Conservation (phyloP, 2,888 invertebrate genomes). For the Zelleria hepariella region DNA sequence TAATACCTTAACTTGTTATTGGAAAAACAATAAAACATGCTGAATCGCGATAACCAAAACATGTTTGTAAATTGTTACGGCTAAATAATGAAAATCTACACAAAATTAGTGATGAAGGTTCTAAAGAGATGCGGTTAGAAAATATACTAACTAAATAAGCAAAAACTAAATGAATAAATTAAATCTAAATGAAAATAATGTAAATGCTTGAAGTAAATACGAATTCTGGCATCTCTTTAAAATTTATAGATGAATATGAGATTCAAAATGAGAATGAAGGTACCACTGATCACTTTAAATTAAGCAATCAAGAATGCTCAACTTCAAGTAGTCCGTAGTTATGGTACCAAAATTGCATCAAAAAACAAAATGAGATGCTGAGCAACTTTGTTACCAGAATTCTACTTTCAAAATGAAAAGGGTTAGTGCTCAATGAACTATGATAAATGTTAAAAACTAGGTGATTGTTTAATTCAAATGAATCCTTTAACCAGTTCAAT, state of each 20-base stretch:
- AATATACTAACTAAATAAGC: conserved; percentile 6
- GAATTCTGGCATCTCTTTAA: background rate
- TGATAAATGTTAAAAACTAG: conserved; percentile 3
- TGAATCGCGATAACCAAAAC: background rate
- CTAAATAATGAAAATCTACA: conserved; percentile 11
- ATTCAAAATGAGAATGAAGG: background rate
- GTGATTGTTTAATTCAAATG: conserved; percentile 21
- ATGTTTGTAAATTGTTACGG: background rate
- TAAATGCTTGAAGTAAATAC: background rate
- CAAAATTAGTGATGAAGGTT: conserved; percentile 20
- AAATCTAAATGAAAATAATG: background rate
- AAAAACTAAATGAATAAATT: conserved; percentile 8
- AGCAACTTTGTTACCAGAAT: background rate
- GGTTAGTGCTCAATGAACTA: conserved; percentile 3
- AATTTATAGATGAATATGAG: background rate
- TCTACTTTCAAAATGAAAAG: background rate
- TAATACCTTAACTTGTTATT: background rate
- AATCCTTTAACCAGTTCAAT: conserved; percentile 65
- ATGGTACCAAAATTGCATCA: background rate
- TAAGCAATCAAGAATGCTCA: background rate
- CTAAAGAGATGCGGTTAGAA: conserved; percentile 33
- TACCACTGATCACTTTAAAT: background rate
- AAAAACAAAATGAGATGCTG: background rate
- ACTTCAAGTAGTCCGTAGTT: background rate
- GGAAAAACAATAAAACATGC: no score